Evolutionary conservation across 2,888 invertebrate genomes (phyloP), one percentile per base, ranked within the genome.

Genomic region (Drosophila leonis): DNA sequence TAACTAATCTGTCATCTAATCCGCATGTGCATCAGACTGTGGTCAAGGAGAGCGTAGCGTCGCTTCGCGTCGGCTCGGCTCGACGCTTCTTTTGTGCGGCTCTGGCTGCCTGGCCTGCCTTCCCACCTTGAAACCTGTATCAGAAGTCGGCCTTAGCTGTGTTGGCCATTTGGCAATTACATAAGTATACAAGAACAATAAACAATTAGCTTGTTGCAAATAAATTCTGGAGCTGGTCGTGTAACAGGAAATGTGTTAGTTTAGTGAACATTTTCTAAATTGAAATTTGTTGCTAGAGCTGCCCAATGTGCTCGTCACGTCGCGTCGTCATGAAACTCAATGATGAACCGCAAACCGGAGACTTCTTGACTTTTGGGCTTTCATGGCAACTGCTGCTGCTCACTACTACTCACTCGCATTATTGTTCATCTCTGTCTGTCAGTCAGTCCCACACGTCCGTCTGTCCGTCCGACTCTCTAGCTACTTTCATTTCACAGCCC

Each of bases 1-100:
- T 86, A 84, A 84, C 88, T 86, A 89, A 86, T 86, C 86, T 86
- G 88, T 90, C 86, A 86, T 86, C 86, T 89, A 88, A 87, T 87
- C 85, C 80, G 67, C 59, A 57, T 73, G 82, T 75, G 78, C 90
- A 84, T 86, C 83, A 71, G 75, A 73, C 68, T 74, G 69, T 74
- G 57, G 69, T 65, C 70, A 71, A 79, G 73, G 82, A 70, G 82
- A 73, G 37, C 52, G 65, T 39, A 18, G 18, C n/a, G 39, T 29
- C 10, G 62, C 20, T 20, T 37, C 10, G 61, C 63, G 46, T 27
- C 44, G 42, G 31, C 33, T 71, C 37, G 54, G 39, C 27, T 44
- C 33, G 61, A 57, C 35, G 57, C 46, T 27, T 66, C 66, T 73
- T 77, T 62, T 63, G 59, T 73, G 24, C 39, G 29, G 9, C 18